These are phyloP conservation scores for Brachionus rotundiformis DNA, from an alignment of 1,140 invertebrate species.

Conservation along the genomic window DNA sequence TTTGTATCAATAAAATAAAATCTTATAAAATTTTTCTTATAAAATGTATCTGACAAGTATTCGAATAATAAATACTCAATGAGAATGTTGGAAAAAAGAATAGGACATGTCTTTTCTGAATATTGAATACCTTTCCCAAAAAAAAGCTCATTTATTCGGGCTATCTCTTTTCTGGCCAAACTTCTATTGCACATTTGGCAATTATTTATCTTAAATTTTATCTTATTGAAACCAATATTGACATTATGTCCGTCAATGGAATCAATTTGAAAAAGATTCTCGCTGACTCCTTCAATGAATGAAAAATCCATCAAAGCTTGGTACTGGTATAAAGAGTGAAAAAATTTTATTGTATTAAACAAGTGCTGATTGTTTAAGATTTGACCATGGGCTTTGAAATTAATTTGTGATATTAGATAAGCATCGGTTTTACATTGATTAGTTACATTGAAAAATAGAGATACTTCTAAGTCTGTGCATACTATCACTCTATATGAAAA, in stretches of 20 bases:
- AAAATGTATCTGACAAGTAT: neutral
- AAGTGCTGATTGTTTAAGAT: neutral
- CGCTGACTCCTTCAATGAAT: neutral
- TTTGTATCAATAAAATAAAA: neutral
- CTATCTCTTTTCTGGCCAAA: neutral
- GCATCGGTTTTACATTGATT: neutral
- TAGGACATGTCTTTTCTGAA: neutral
- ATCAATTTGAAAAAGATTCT: neutral
- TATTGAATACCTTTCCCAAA: neutral
- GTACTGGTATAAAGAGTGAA: neutral
- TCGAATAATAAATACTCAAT: neutral
- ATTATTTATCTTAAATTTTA: neutral
- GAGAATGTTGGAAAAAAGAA: neutral
- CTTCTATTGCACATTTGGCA: neutral
- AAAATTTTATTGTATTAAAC: neutral
- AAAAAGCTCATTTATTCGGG: neutral
- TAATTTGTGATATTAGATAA: neutral
- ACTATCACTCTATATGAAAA: neutral
- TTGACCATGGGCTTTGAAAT: neutral
- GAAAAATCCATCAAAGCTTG: neutral
- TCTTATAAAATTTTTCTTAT: neutral
- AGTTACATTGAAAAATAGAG: neutral
- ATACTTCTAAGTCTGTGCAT: neutral
- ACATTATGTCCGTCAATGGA: neutral
- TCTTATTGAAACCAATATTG: neutral